Evolutionary conservation across 2,888 invertebrate species (phyloP), one percentile per base, ranked within the genome.

Genomic region (Lissocephala sabroskyi): DNA sequence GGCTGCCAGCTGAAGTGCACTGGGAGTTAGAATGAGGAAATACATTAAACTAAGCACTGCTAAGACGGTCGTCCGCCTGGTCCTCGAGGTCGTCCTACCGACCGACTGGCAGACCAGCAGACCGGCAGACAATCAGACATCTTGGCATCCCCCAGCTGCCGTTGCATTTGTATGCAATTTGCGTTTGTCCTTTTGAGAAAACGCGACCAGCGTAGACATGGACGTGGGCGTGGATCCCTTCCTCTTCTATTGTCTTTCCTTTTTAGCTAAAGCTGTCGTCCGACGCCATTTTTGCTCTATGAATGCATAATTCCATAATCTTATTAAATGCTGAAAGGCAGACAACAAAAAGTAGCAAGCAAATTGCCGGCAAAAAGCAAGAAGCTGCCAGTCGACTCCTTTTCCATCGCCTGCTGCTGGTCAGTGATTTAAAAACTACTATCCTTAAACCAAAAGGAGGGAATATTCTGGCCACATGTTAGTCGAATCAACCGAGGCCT

Each of bases 301-400:
- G 66, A 79, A 79, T 79, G 65, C 65, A 62, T 67, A 77, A 78
- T 78, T 76, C 65, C 53, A 59, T 75, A 79, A 79, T 78, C 76
- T 65, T 63, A 76, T 78, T 79, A 75, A 61, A 54, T 63, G 62
- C 47, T 42, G 13, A 47, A 19, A 45, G 48, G 26, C 41, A 29
- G 48, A 7, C 23, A 35, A 16, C 14, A 35, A 13, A 29, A 30
- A 37, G 41, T 17, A 29, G 45, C 36, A 7, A 23, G 11, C 32
- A 32, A 42, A 23, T 33, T 32, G 10, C 11, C 29, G n/a, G 17
- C 42, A 32, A 33, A 33, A 14, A 28, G 61, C 56, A 64, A 61
- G 16, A 14, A 35, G 64, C 60, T 43, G 52, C 23, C 11, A 16
- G 35, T 30, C n/a, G n/a, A n/a, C n/a, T n/a, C n/a, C n/a, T n/a